Evolutionary conservation across 2,888 invertebrate species (phyloP).

Genomic region (Drosophila macrospina): DNA sequence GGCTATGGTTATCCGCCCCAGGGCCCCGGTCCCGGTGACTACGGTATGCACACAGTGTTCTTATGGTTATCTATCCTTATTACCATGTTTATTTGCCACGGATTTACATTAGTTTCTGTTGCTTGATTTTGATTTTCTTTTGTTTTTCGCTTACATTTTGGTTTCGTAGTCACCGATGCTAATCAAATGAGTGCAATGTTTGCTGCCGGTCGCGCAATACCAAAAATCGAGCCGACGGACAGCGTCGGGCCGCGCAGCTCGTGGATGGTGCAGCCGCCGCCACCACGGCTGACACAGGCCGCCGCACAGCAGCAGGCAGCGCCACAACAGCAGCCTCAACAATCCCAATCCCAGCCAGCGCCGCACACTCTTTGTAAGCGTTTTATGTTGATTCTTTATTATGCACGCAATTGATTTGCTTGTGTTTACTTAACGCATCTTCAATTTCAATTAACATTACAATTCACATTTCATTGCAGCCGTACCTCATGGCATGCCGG

Average conservation of each 20-base stretch:
- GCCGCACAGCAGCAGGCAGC: conserved; percentile 58
- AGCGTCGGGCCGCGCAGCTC: conserved; percentile 79
- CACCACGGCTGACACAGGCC: conserved; percentile 81
- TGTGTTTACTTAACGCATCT: conserved; percentile 1
- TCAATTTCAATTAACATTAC: neutral
- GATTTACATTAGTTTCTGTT: conserved; percentile 16
- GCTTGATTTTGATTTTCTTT: conserved; percentile 49
- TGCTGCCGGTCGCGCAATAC: conserved; percentile 84
- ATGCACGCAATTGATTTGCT: conserved; percentile 18
- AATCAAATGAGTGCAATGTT: conserved; percentile 85
- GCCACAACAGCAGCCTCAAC: conserved; percentile 67
- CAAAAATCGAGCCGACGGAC: conserved; percentile 85
- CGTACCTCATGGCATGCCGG: conserved; percentile 84
- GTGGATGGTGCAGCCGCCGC: conserved; percentile 84
- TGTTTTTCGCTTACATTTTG: conserved; percentile 30
- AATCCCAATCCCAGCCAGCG: conserved; percentile 70
- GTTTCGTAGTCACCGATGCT: conserved; percentile 82
- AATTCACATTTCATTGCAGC: conserved; percentile 66
- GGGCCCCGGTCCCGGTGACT: conserved; percentile 82
- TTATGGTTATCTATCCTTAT: neutral
- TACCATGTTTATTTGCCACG: conserved; percentile 7
- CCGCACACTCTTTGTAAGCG: conserved; percentile 84
- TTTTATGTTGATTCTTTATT: conserved; percentile 44
- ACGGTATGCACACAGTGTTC: conserved; percentile 48
- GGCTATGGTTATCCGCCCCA: conserved; percentile 84